Percentiles rank a stretch among this genome's conserved stretches.
Evolutionary conservation across 2,113 vertebrate genomes (phyloP).

Genomic region (Ifrita kowaldi): DNA sequence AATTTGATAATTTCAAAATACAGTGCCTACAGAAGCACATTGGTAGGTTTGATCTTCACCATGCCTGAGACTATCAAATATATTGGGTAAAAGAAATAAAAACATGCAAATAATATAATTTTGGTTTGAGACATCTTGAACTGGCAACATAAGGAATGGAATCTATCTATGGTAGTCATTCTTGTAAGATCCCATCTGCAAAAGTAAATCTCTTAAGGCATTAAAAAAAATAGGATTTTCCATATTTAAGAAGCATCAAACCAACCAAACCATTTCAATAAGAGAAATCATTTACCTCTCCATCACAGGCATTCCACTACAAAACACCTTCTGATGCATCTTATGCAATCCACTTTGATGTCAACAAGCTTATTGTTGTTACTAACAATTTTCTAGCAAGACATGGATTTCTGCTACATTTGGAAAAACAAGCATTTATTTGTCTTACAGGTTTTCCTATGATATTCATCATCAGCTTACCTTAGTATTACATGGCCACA

Average conservation of each 20-base stretch:
- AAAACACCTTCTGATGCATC: neutral
- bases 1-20: neutral
- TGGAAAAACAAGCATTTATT: neutral
- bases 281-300: neutral
- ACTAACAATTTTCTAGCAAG: neutral
- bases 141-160: neutral
- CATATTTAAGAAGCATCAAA: neutral
- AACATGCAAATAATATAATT: constrained; percentile 44
- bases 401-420: neutral
- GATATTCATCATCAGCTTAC: neutral
- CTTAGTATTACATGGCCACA: neutral
- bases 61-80: neutral
- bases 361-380: neutral
- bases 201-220: neutral
- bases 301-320: neutral
- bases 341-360: neutral
- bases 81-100: constrained; percentile 11
- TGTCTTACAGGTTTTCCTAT: neutral
- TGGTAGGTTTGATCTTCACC: neutral
- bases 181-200: neutral
- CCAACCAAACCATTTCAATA: neutral
- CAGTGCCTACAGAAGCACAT: neutral
- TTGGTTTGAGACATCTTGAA: constrained; percentile 35
- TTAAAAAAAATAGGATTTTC: neutral
- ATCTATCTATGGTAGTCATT: neutral